Conservation (phyloP, 2,113 vertebrate genomes). For the Solea senegalensis region DNA sequence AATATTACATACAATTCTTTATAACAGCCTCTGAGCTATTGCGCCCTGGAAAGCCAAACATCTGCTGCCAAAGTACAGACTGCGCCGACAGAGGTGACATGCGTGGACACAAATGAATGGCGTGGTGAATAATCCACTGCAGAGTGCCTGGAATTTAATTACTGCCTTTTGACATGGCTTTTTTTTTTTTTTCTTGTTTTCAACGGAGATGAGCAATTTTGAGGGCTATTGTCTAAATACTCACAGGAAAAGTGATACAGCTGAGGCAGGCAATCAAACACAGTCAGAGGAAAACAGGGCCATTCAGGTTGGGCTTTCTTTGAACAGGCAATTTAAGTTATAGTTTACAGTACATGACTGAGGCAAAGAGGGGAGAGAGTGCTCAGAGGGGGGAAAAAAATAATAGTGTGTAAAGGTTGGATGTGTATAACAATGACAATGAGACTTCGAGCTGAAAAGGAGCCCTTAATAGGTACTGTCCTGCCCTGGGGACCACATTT, state of each 20-base stretch:
- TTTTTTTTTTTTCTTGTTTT: conserved; percentile 22
- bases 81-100: conserved; percentile 37
- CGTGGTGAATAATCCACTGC: conserved; percentile 47
- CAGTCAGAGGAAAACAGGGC: conserved; percentile 58
- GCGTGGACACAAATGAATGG: conserved; percentile 37
- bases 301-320: conserved; percentile 55
- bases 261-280: conserved; percentile 50
- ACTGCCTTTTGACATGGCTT: conserved; percentile 48
- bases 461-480: conserved; percentile 74
- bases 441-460: conserved; percentile 60
- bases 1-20: conserved; percentile 48
- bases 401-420: conserved; percentile 55
- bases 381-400: conserved; percentile 6
- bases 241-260: conserved; percentile 42
- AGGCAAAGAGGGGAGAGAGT: conserved; percentile 20
- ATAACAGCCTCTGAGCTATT: conserved; percentile 56
- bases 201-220: conserved; percentile 45
- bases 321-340: conserved; percentile 68
- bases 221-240: conserved; percentile 59
- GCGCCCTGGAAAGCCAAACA: conserved; percentile 44
- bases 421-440: conserved; percentile 74
- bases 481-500: conserved; percentile 65
- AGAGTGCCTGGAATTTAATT: conserved; percentile 65
- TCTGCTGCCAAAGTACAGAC: conserved; percentile 49
- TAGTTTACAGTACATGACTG: conserved; percentile 40